Percentiles rank a stretch among this genome's conserved stretches.
Conservation (phyloP, 2,797 vertebrate genomes). For the Anguilla anguilla region DNA sequence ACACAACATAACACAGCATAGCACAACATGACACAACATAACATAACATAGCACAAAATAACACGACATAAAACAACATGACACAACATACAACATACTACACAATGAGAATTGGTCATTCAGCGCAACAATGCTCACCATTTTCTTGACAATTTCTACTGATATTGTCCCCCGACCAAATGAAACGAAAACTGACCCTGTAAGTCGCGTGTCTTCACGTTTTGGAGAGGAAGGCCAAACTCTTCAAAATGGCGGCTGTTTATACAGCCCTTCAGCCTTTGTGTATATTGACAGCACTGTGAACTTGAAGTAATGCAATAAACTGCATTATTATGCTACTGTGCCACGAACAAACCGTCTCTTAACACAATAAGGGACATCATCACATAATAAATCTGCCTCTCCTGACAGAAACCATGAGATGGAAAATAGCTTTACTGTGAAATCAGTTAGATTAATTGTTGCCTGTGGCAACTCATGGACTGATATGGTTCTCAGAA, state of each 20-base stretch:
- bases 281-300: neutral
- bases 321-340: neutral
- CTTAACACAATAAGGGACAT: conserved; percentile 2
- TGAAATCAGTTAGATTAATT: neutral
- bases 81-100: too few species aligned
- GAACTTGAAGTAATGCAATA: neutral
- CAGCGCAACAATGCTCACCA: too few species aligned
- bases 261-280: neutral
- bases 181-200: neutral
- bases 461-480: neutral
- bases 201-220: neutral
- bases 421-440: neutral
- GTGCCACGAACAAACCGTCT: neutral
- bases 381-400: conserved; percentile 2
- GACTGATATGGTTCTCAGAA: neutral
- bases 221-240: neutral
- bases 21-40: too few species aligned
- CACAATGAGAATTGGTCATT: too few species aligned
- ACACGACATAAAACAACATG: too few species aligned
- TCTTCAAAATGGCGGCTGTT: neutral
- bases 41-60: too few species aligned
- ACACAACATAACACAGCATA: too few species aligned
- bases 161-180: neutral
- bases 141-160: too few species aligned
- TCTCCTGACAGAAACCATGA: neutral